Evolutionary conservation across 2,888 invertebrate genomes (phyloP), one percentile per base, ranked within the genome.

Genomic region (Andrena bicolor): DNA sequence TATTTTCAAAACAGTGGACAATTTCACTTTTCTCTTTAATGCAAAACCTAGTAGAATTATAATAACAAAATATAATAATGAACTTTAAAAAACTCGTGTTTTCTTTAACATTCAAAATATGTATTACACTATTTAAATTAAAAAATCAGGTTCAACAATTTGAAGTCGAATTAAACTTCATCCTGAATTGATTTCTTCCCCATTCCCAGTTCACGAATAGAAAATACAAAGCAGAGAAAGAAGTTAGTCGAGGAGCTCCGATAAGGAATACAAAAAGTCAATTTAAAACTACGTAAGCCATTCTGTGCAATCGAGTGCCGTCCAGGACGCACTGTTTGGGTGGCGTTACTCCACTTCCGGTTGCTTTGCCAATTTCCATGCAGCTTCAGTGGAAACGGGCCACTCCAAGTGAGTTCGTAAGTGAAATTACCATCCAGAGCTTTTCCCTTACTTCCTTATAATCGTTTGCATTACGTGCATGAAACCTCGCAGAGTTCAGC

Each of bases 301-400:
- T 41, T 56, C 13, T 0, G 48, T 2, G 10, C 26, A 10, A 41
- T 30, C 30, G n/a, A 63, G 35, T 30, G 49, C n/a, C 28, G 23
- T 4, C 56, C 41, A 74, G 69, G 70, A 76, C 56, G 56, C 69
- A 16, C 63, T 35, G 61, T 80, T 80, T 80, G 61, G 78, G 61
- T 66, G 51, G 53, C 56, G 28, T 7, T 77, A 23, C 41, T 69
- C 30, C 53, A 16, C 48, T 78, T 80, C 53, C 32, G 53, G 51
- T 72, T 26, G 80, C 65, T 71, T 78, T 78, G 78, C 78, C 80
- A 78, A 80, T 78, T 80, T 72, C 66, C 53, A 61, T 51, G n/a
- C 26, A 61, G 53, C 53, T 56, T 66, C 63, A 49, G 30, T n/a
- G 51, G 58, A 35, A 80, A 65, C 77, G 64, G 48, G 16, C 53